These are phyloP conservation scores for Sebastolobus altivelis DNA, from an alignment of 2,797 vertebrate genomes.

Conservation along the genomic window DNA sequence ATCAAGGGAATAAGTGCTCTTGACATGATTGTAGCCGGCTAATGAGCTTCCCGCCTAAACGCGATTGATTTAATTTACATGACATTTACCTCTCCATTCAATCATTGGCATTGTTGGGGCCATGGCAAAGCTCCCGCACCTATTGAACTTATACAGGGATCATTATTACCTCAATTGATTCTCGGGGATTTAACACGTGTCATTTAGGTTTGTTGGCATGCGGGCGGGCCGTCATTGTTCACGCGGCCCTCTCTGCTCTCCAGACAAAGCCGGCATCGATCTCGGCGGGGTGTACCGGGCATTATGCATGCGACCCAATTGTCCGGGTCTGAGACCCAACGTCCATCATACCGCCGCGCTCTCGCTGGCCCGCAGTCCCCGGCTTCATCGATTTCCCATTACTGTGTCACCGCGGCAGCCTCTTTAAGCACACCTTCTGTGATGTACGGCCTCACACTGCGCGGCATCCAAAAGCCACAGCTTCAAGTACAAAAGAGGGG, in stretches of 20 bases:
- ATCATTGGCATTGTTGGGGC: slow-evolving; percentile 57
- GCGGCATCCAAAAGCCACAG: slow-evolving; percentile 48
- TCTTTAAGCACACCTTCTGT: slow-evolving; percentile 82
- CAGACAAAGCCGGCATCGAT: slow-evolving; percentile 79
- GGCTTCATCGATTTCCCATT: slow-evolving; percentile 84
- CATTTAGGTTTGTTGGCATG: slow-evolving; percentile 61
- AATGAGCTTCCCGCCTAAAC: slow-evolving; percentile 81
- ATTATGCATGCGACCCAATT: slow-evolving; percentile 79
- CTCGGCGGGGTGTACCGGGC: slow-evolving; percentile 30
- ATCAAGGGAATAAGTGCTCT: slow-evolving; percentile 76
- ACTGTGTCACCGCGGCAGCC: slow-evolving; percentile 78
- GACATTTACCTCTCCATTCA: slow-evolving; percentile 79
- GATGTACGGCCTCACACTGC: slow-evolving; percentile 75
- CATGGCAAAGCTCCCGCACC: slow-evolving; percentile 30
- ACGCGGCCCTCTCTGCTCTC: slow-evolving; percentile 40
- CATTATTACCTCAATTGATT: slow-evolving; percentile 76
- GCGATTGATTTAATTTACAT: slow-evolving; percentile 82
- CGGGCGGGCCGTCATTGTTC: slow-evolving; percentile 40
- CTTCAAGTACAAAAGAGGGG: neutral
- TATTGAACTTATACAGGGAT: slow-evolving; percentile 67
- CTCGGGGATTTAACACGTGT: slow-evolving; percentile 58
- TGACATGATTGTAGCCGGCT: slow-evolving; percentile 73
- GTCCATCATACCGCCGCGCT: slow-evolving; percentile 74
- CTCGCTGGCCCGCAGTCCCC: slow-evolving; percentile 69
- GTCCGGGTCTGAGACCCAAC: slow-evolving; percentile 66